Evolutionary conservation across 2,113 vertebrate species (phyloP).

Genomic region (Leucosticte australis): DNA sequence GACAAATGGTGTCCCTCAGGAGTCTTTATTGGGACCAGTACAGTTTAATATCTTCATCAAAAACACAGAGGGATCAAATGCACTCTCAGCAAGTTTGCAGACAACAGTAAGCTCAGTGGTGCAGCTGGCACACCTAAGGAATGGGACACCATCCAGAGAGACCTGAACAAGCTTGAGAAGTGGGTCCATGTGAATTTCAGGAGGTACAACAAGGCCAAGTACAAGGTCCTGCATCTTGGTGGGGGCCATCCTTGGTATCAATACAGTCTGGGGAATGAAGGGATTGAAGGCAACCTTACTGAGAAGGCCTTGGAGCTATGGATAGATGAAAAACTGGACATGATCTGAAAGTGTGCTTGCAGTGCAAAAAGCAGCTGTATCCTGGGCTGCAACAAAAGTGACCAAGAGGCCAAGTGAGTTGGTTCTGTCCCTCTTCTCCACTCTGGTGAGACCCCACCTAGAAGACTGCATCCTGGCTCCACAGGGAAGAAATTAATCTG

Average conservation of each 20-base stretch:
- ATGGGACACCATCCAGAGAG: not conserved
- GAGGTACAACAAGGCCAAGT: not conserved
- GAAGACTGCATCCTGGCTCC: no score
- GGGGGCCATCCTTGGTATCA: not conserved
- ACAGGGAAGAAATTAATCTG: not conserved
- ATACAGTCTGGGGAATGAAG: not conserved
- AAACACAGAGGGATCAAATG: not conserved
- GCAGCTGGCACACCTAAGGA: not conserved
- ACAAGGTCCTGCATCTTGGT: not conserved
- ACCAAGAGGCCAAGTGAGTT: not conserved
- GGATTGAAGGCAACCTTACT: not conserved
- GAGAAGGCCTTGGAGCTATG: fast-evolving
- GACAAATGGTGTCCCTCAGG: not conserved
- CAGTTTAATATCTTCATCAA: not conserved
- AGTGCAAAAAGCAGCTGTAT: not conserved
- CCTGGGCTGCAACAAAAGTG: not conserved
- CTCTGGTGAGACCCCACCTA: not conserved
- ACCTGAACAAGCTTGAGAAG: not conserved
- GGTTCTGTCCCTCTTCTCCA: not conserved
- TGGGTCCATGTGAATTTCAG: not conserved
- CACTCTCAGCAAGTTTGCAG: not conserved
- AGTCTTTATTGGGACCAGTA: not conserved
- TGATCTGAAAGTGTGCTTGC: not conserved
- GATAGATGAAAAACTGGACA: not conserved
- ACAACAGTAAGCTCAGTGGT: not conserved